Conservation (phyloP, 2,888 invertebrate species). For the Alcis repandata region DNA sequence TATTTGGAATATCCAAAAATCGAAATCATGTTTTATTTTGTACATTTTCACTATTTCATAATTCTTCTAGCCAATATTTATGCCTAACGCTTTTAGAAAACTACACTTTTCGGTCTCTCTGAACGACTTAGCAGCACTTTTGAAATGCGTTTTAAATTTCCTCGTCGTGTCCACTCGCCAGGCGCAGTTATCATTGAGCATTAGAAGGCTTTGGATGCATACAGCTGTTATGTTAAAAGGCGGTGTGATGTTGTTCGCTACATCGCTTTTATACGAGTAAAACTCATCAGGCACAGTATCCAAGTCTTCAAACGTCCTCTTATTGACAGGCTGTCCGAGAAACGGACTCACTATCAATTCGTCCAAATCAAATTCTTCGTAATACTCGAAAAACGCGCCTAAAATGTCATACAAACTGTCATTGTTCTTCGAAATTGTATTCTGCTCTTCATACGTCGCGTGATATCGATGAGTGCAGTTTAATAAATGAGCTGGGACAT, state of each 20-base stretch:
- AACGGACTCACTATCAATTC: constrained; percentile 21
- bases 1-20: too few relatives aligned
- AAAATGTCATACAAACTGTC: constrained; percentile 19
- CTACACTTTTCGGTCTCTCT: background rate
- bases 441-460: background rate
- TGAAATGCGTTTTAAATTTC: background rate
- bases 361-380: constrained; percentile 18
- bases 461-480: background rate
- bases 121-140: background rate
- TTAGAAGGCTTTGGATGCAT: constrained; percentile 1
- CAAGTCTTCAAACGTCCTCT: background rate
- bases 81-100: constrained; percentile 1
- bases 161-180: background rate
- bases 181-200: constrained; percentile 2
- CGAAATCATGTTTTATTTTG: background rate
- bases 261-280: background rate
- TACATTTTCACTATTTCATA: background rate
- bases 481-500: constrained; percentile 1
- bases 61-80: background rate
- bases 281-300: constrained; percentile 6
- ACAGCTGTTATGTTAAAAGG: constrained; percentile 4
- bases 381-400: constrained; percentile 34
- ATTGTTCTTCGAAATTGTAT: background rate
- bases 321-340: constrained; percentile 17
- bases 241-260: background rate